These are phyloP conservation scores for Ophion ellenae DNA, from an alignment of 2,888 invertebrate genomes.

Conservation along the genomic window DNA sequence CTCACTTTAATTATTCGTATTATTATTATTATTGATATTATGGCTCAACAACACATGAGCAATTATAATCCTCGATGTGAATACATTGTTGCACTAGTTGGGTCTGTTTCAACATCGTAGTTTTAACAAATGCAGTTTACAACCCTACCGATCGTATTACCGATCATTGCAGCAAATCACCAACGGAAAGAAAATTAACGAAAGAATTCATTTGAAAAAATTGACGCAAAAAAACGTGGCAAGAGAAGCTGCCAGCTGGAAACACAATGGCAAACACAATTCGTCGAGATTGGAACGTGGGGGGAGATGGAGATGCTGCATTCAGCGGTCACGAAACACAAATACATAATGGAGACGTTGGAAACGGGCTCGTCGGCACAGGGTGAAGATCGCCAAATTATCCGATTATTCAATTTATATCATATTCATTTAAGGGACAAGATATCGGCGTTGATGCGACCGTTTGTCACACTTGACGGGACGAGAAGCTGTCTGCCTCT, in stretches of 20 bases:
- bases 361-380: slow-evolving; percentile 34
- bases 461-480: slow-evolving; percentile 50
- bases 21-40: not conserved
- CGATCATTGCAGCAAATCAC: not conserved
- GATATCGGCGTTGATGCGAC: slow-evolving; percentile 37
- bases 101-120: not conserved
- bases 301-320: not conserved
- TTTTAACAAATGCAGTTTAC: not conserved
- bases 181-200: not conserved
- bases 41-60: not conserved
- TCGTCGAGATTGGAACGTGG: slow-evolving; percentile 12
- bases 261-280: slow-evolving; percentile 5
- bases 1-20: not conserved
- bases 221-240: not conserved
- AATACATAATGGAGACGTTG: slow-evolving; percentile 56
- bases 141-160: not conserved
- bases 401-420: slow-evolving; percentile 65
- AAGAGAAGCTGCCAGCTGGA: not conserved
- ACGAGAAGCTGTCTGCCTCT: not conserved
- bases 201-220: not conserved
- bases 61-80: slow-evolving; percentile 45
- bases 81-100: slow-evolving; percentile 16
- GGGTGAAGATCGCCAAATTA: slow-evolving; percentile 60
- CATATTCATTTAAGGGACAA: slow-evolving; percentile 53
- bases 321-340: not conserved